Conservation (phyloP, 2,888 invertebrate genomes). For the Scaeva pyrastri region DNA sequence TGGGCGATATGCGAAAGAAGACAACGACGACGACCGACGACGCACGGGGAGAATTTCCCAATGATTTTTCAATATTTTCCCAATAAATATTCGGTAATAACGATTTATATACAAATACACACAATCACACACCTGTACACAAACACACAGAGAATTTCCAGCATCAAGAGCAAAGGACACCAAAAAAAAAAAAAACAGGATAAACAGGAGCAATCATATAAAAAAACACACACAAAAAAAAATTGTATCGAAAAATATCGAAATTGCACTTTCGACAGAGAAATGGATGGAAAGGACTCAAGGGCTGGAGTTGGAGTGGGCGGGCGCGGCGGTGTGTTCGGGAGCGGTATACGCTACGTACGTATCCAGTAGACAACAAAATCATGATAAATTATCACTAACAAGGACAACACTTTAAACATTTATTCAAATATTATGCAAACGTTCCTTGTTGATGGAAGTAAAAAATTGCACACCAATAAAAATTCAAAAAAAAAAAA, state of each 20-base stretch:
- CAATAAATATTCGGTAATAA: constrained; percentile 77
- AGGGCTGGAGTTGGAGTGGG: background rate
- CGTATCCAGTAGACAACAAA: constrained; percentile 63
- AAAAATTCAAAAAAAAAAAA: constrained; percentile 32
- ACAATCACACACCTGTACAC: constrained; percentile 1
- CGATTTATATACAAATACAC: constrained; percentile 70
- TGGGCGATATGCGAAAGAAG: background rate
- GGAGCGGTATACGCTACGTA: background rate
- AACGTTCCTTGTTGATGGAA: constrained; percentile 63
- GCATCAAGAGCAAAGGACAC: constrained; percentile 17
- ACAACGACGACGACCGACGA: background rate
- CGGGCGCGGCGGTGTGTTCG: constrained; percentile 24
- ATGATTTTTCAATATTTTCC: constrained; percentile 77
- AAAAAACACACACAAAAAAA: background rate
- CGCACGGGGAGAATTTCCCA: constrained; percentile 38
- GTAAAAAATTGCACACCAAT: constrained; percentile 60
- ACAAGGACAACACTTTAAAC: constrained; percentile 77
- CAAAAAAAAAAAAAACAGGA: constrained; percentile 31
- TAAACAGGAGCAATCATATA: constrained; percentile 47
- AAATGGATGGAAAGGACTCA: constrained; percentile 13
- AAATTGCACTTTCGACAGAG: constrained; percentile 66
- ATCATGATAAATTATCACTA: constrained; percentile 77
- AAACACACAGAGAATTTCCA: background rate
- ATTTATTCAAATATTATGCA: constrained; percentile 77
- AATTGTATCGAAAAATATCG: constrained; percentile 31